Evolutionary conservation across 2,888 invertebrate species (phyloP).

Genomic region (Taphrorychus bicolor): DNA sequence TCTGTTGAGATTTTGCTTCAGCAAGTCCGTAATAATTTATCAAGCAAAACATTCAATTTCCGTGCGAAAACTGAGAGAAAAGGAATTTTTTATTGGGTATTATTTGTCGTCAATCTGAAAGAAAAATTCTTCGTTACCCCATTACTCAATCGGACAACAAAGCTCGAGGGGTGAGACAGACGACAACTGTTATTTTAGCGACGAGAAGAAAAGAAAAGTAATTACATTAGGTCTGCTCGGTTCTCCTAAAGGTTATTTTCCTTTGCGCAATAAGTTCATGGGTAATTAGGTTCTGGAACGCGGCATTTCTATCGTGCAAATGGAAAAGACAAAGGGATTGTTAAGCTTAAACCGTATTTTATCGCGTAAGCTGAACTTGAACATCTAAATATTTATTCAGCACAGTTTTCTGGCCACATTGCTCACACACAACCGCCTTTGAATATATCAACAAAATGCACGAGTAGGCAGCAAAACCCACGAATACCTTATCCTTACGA

Average conservation of each 20-base stretch:
- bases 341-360: background rate
- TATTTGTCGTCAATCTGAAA: background rate
- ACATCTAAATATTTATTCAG: background rate
- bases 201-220: constrained; percentile 18
- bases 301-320: constrained; percentile 13
- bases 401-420: background rate
- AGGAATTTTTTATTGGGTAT: background rate
- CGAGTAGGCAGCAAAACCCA: background rate
- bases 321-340: constrained; percentile 11
- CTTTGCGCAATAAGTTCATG: constrained; percentile 19
- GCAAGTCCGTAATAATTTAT: background rate
- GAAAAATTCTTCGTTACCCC: background rate
- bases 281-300: constrained; percentile 21
- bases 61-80: background rate
- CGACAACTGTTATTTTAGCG: constrained; percentile 8
- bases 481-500: background rate
- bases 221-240: constrained; percentile 18
- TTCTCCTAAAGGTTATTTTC: constrained; percentile 18
- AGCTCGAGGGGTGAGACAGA: background rate
- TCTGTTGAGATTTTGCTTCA: background rate
- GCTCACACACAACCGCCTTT: too few relatives aligned
- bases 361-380: background rate
- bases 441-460: background rate
- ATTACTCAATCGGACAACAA: background rate
- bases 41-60: background rate